Conservation (phyloP, 2,113 vertebrate genomes). For the Gambusia holbrooki region DNA sequence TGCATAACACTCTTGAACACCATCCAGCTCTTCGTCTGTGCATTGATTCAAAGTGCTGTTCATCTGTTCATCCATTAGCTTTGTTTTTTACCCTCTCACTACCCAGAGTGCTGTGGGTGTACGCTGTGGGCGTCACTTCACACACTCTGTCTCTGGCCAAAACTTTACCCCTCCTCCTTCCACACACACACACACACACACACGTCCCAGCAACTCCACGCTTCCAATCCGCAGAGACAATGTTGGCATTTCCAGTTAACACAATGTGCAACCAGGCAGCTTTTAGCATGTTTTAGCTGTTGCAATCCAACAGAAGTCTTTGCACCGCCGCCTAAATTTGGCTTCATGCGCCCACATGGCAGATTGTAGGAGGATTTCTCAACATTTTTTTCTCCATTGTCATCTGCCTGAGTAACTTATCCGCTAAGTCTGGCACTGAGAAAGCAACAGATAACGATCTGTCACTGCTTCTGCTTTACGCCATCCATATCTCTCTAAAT, state of each 20-base stretch:
- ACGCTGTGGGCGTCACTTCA: too few relatives aligned
- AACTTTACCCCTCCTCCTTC: slow-evolving; percentile 4
- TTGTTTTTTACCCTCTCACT: slow-evolving; percentile 30
- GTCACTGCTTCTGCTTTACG: background rate
- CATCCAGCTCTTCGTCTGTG: slow-evolving; percentile 39
- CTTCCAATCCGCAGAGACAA: slow-evolving; percentile 48
- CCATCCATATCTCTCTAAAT: background rate
- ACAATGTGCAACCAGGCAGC: slow-evolving; percentile 18
- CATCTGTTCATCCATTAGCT: slow-evolving; percentile 50
- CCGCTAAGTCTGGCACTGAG: background rate
- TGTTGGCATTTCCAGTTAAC: slow-evolving; percentile 48
- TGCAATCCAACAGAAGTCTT: slow-evolving; percentile 23
- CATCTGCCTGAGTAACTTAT: background rate
- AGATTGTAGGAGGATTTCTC: slow-evolving; percentile 33
- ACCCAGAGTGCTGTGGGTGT: slow-evolving; percentile 48
- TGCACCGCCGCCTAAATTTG: slow-evolving; percentile 50
- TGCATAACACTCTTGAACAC: slow-evolving; percentile 35
- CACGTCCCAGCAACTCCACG: slow-evolving; percentile 20
- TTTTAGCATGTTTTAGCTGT: slow-evolving; percentile 51
- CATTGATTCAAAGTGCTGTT: slow-evolving; percentile 47
- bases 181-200: slow-evolving; percentile 14
- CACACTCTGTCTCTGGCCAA: slow-evolving; percentile 31
- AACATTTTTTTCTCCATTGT: background rate
- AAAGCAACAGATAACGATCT: background rate
- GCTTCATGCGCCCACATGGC: slow-evolving; percentile 29